Conservation (phyloP, 2,797 vertebrate genomes). For the Thaleichthys pacificus region DNA sequence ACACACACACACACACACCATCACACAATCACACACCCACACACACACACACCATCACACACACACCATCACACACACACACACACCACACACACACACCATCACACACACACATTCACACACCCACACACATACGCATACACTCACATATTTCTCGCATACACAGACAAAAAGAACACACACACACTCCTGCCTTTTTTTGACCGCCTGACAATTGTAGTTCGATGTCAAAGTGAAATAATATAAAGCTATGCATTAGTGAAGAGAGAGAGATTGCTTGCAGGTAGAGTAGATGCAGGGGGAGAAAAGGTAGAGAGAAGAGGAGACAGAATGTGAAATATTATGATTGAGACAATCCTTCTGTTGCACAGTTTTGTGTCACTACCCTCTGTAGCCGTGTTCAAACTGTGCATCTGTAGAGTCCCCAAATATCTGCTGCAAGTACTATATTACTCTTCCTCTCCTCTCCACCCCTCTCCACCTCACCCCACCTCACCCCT, state of each 20-base stretch:
- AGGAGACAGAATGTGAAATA: not conserved
- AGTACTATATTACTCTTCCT: not conserved
- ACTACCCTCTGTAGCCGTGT: no score
- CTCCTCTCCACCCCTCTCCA: not conserved
- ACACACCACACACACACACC: no score
- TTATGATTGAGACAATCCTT: not conserved
- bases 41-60: no score
- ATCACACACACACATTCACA: not conserved
- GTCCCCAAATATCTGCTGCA: no score
- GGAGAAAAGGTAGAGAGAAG: not conserved
- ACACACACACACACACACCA: no score
- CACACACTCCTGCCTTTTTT: not conserved
- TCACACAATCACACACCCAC: no score
- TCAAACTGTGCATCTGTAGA: no score
- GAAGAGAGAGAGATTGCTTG: not conserved
- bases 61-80: no score
- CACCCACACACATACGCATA: slow-evolving; percentile 13
- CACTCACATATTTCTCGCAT: not conserved
- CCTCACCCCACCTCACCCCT: not conserved
- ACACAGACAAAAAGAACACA: not conserved
- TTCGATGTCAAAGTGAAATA: not conserved
- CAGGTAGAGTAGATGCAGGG: not conserved
- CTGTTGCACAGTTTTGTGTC: no score
- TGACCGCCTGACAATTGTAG: no score
- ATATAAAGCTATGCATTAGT: no score